Evolutionary conservation across 2,113 vertebrate species (phyloP).

Genomic region (Corvus moneduloides): DNA sequence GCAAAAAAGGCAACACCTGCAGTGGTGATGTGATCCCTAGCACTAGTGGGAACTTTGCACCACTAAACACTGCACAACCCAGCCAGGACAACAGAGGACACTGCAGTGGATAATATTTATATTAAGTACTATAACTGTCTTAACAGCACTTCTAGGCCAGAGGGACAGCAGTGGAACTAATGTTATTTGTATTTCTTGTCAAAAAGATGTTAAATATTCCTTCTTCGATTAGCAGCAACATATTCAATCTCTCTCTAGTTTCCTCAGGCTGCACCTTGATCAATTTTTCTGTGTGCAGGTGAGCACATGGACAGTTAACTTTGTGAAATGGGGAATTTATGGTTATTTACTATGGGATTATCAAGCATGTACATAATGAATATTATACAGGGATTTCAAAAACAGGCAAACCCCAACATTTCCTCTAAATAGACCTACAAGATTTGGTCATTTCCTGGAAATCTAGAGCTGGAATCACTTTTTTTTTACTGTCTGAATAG

Average conservation of each 20-base stretch:
- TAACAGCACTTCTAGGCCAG: neutral
- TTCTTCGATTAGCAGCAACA: slow-evolving; percentile 12
- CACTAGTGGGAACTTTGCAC: neutral
- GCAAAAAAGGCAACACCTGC: neutral
- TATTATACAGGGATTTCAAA: neutral
- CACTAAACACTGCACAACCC: neutral
- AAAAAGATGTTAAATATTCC: slow-evolving; percentile 7
- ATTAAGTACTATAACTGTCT: neutral
- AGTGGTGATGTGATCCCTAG: neutral
- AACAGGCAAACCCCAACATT: neutral
- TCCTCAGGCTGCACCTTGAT: neutral
- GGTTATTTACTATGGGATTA: slow-evolving; percentile 3
- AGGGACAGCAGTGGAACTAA: neutral
- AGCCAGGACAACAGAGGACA: neutral
- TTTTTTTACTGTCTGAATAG: neutral
- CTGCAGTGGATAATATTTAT: neutral
- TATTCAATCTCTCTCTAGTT: neutral
- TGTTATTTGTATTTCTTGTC: slow-evolving; percentile 34
- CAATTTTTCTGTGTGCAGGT: slow-evolving; percentile 10
- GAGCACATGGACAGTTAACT: neutral
- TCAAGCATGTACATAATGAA: neutral
- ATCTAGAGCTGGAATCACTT: neutral
- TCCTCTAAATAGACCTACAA: neutral
- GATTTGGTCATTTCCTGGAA: neutral
- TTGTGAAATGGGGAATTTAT: slow-evolving; percentile 9